Base-by-base conservation (phyloP, 2,888 invertebrate genomes). In the Gibbula magus region DNA sequence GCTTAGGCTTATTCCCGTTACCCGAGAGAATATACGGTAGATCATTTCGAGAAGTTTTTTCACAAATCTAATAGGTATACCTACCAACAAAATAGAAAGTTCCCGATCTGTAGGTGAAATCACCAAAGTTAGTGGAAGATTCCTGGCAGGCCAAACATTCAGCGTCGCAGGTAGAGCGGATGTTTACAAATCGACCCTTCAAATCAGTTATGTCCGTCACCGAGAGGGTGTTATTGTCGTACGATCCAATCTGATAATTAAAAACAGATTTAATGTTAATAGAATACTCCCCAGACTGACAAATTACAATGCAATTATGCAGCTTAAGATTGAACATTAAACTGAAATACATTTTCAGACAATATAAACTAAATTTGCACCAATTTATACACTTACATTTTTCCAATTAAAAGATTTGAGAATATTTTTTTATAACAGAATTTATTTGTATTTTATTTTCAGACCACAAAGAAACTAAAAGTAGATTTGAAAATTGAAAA, bases 81-180 rank as follows among this genome's bases (percentile, higher is more conserved):
- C 81, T 77, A 91, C 91, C 91, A 76, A 86, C 88, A 82, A 91
- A 86, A 81, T 88, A 85, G 56, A 91, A 76, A 75, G 89, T 88
- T 61, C 90, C 91, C 8, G 81, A 77, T 13, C 80, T 85, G 74
- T 88, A 88, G 51, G 87, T 87, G 79, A 90, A 88, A 75, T 89
- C 81, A 35, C 86, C 87, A 35, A 84, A 78, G 20, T 86, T 87
- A 25, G 82, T 78, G 0, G 82, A 82, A 5, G 85, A 76, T 2
- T 73, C 56, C 16, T 85, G 82, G 79, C 91, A 91, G 51, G 86
- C 85, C 4, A 83, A 73, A 80, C 91, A 91, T n/a, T 87, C 83
- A 0, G 86, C 87, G 10, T 83, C 67, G 82, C 91, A 91, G 0
- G 81, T 81, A 5, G 88, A 85, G 0, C 76, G 83, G 2, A 88